Evolutionary conservation across 1,140 invertebrate genomes (phyloP).

Genomic region (Homarus americanus): DNA sequence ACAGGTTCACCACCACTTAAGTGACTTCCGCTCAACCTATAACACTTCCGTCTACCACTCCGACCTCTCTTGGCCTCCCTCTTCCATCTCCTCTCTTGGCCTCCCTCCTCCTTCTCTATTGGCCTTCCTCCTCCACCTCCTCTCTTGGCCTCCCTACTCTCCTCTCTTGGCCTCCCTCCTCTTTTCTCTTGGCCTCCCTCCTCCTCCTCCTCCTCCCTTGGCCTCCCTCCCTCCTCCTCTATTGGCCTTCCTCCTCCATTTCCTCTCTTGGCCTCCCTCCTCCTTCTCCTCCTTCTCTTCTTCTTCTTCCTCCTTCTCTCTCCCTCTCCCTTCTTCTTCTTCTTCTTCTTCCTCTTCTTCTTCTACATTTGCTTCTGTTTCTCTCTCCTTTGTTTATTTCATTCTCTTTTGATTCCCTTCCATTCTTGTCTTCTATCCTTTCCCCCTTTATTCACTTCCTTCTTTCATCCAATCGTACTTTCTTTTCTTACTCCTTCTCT

Average conservation of each 20-base stretch:
- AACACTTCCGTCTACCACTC: slow-evolving; percentile 21
- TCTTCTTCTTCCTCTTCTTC: background rate
- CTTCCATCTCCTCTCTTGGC: background rate
- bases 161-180: background rate
- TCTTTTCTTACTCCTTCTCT: too few relatives aligned
- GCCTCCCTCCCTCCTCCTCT: slow-evolving; percentile 2
- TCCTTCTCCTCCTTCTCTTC: background rate
- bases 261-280: background rate
- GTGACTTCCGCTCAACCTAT: slow-evolving; percentile 29
- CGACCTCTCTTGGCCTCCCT: background rate
- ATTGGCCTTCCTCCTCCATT: background rate
- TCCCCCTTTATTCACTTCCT: too few relatives aligned
- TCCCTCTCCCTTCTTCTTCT: background rate
- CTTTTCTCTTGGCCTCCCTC: background rate
- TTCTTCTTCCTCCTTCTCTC: background rate
- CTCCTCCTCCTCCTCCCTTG: background rate
- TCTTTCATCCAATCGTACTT: too few relatives aligned
- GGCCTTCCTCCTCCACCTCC: too few relatives aligned
- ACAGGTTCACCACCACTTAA: slow-evolving; percentile 52
- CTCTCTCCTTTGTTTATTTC: too few relatives aligned
- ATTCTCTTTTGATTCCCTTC: too few relatives aligned
- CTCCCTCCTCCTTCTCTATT: background rate
- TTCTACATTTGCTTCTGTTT: too few relatives aligned
- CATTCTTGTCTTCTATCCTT: too few relatives aligned
- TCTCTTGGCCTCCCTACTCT: background rate